Base-by-base conservation (phyloP, 92 coral and sea anemone species). In the Scolanthus callimorphus region DNA sequence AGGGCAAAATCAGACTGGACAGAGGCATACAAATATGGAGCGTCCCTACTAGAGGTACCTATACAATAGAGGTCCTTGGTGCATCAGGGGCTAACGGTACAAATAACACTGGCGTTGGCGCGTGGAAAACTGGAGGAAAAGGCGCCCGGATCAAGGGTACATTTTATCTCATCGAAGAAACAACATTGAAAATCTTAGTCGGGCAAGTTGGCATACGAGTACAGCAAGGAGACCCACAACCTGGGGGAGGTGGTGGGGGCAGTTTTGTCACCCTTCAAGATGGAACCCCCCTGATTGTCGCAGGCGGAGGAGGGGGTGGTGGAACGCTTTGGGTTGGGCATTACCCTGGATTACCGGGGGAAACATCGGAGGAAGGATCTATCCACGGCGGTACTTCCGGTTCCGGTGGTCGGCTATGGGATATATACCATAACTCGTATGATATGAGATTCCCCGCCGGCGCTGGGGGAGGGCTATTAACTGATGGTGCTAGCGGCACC, bases 161-260 rank as follows among this genome's bases (percentile, higher is more conserved):
- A 4, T 92, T 92, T 61, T 67, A 63, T 6, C 66, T 92, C 10
- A 61, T 60, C 0, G 71, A 57, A 6, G 96, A 91, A 6, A 67
- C 74, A 3, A 17, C 54, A 2, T 63, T 92, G 12, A 77, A 70
- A 49, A 77, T 92, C 29, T 85, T 88, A 1, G 81, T 92, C 11
- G 96, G 98, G 1, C 96, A 92, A 44, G 38, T 57, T 11, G 98
- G 98, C 3, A 34, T 49, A n/a, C 51, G 13, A 11, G 84, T 63
- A 21, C 46, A 39, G 15, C 0, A 23, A 26, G 85, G 86, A 20
- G 1, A 0, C 0, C 71, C 79, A 11, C 57, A 56, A 54, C 64
- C 85, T 41, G 98, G 96, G 63, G 98, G 98, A n/a, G 98, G 96
- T 49, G 98, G 98, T 45, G 98, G 98, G 39, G 98, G 98, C 6